Percentiles rank a stretch among this genome's conserved stretches.
phyloP scores from a whole-genome alignment of 1,140 invertebrate species.

The Eupristina koningsbergeri region DNA sequence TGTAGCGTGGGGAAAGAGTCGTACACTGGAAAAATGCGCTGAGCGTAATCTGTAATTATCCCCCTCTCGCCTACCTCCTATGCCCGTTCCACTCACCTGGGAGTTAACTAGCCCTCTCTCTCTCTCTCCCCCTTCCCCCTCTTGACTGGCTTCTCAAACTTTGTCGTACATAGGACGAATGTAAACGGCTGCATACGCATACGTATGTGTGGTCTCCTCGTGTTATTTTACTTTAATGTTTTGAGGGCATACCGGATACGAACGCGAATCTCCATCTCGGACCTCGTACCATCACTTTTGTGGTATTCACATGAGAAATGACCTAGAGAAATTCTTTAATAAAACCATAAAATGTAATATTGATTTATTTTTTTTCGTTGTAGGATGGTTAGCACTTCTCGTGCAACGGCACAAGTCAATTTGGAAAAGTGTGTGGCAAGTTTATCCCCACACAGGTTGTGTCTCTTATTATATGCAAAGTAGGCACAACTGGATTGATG shows the following conservation, averaged over 20 bases:
- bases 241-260: conserved; percentile 5
- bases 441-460: not conserved
- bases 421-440: not conserved
- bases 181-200: conserved; percentile 1
- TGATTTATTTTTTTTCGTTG: not conserved
- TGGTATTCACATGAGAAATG: not conserved
- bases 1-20: not conserved
- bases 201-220: not conserved
- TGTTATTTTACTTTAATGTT: conserved; percentile 8
- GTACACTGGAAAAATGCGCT: conserved; percentile 58
- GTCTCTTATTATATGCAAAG: conserved; percentile 13
- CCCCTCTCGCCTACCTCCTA: conserved; percentile 46
- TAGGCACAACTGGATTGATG: not conserved
- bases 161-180: conserved; percentile 1
- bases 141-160: conserved; percentile 40
- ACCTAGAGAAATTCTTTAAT: not conserved
- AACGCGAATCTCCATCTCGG: not conserved
- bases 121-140: conserved; percentile 44
- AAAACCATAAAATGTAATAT: not conserved
- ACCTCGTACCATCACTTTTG: not conserved
- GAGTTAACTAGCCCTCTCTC: not conserved
- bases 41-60: conserved; percentile 68
- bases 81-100: not conserved
- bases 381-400: too few species aligned
- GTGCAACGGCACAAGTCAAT: too few species aligned